Evolutionary conservation across 2,888 invertebrate genomes (phyloP), one percentile per base, ranked within the genome.

Genomic region (Boloria euphrosyne): DNA sequence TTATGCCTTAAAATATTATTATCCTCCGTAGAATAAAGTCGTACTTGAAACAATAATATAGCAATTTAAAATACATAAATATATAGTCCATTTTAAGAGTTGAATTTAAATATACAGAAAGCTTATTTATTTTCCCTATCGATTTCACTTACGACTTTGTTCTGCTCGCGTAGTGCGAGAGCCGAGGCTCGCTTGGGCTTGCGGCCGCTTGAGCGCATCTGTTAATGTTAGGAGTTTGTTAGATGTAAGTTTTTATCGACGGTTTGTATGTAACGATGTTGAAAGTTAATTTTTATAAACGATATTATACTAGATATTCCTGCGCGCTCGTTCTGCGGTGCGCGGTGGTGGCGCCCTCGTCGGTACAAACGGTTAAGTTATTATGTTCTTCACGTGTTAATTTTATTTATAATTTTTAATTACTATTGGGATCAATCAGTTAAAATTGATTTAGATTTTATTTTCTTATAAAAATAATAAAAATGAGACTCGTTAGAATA

Each of bases 351-450:
- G 85, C 90, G 90, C 89, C 89, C 89, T 89, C 71, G 79, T 83
- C 81, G 89, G 90, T 91, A 91, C 91, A 90, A 90, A 88, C 78
- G 76, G 77, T 86, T 88, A 85, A 86, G 83, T 90, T 89, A 88
- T 85, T 88, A 74, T 81, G 82, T 81, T 76, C 79, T 83, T 77
- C 78, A 75, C 76, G 78, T 80, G 76, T 88, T 85, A 83, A 75
- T 79, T 84, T 84, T 80, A 87, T 91, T 89, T 89, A 86, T 87
- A 83, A 79, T 89, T 68, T 67, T 60, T 68, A 54, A 54, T 85
- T 85, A 84, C 84, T 82, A 86, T 90, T 83, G 91, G 92, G 91
- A 91, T 82, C 91, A 90, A 90, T 87, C 79, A 84, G 85, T 89
- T 89, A 82, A 81, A 79, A 82, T 84, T 89, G 82, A 80, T 82